Conservation (phyloP, 2,888 invertebrate species). For the Lissocephala sabroskyi region DNA sequence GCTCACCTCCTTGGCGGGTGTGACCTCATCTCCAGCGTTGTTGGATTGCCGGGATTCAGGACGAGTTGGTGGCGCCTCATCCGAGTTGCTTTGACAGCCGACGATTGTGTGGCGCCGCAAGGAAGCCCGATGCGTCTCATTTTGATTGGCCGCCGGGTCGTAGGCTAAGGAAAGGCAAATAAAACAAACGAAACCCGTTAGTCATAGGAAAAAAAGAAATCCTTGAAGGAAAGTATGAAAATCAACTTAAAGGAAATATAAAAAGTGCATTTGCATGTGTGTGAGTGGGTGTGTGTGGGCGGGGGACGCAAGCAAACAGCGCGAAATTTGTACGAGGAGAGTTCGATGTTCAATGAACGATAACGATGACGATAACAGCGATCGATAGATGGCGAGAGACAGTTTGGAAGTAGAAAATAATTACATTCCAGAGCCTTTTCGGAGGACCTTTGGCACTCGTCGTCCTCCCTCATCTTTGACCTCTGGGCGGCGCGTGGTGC, state of each 20-base stretch:
- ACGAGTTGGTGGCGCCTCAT: slow-evolving; percentile 80
- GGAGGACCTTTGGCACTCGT: slow-evolving; percentile 86
- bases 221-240: no score
- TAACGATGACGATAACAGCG: no score
- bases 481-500: slow-evolving; percentile 52
- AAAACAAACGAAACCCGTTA: not conserved
- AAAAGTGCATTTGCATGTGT: no score
- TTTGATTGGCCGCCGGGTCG: slow-evolving; percentile 87
- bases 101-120: slow-evolving; percentile 80
- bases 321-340: no score
- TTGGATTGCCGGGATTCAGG: slow-evolving; percentile 76
- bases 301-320: no score
- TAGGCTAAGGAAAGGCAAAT: slow-evolving; percentile 75
- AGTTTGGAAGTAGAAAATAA: slow-evolving; percentile 39
- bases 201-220: no score
- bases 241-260: no score
- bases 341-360: no score
- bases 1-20: slow-evolving; percentile 50
- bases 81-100: slow-evolving; percentile 74
- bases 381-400: no score
- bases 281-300: no score
- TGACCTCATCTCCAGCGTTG: slow-evolving; percentile 37
- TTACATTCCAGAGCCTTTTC: slow-evolving; percentile 87
- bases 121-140: slow-evolving; percentile 81
- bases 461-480: no score